A percentile compares a stretch with the other conserved stretches of the same genome.
Evolutionary conservation across 2,888 invertebrate genomes (phyloP).

Genomic region (Yponomeuta evonymella): DNA sequence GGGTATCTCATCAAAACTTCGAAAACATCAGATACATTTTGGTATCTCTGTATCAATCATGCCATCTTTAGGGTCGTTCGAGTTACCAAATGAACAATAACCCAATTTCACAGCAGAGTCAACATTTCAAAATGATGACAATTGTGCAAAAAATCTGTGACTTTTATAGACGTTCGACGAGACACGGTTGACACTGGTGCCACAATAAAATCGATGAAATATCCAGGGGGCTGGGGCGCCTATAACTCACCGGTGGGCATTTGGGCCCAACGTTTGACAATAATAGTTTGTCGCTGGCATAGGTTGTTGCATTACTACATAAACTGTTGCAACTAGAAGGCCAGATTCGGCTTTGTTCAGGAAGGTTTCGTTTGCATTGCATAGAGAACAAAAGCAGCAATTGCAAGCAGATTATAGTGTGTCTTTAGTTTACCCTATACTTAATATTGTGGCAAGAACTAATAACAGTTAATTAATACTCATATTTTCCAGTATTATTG

Average conservation of each 20-base stretch:
- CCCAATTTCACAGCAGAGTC: neutral
- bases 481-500: no score
- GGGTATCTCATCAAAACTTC: no score
- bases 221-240: slow-evolving; percentile 55
- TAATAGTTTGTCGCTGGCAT: neutral
- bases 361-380: no score
- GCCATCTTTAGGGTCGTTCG: neutral
- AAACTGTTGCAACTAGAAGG: neutral
- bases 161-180: slow-evolving; percentile 61
- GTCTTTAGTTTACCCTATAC: no score
- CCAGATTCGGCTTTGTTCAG: neutral
- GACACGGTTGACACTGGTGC: slow-evolving; percentile 73
- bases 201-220: slow-evolving; percentile 76
- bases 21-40: no score
- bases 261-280: slow-evolving; percentile 29
- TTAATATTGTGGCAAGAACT: no score
- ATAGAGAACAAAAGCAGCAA: no score
- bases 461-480: no score
- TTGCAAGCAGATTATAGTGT: no score
- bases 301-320: neutral
- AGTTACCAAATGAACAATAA: neutral
- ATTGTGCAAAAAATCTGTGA: slow-evolving; percentile 53
- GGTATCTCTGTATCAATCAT: no score
- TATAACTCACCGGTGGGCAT: slow-evolving; percentile 60
- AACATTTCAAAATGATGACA: neutral